A percentile compares a stretch with the other conserved stretches of the same genome.
Conservation (phyloP, 2,888 invertebrate species). For the Perizoma affinitatum region DNA sequence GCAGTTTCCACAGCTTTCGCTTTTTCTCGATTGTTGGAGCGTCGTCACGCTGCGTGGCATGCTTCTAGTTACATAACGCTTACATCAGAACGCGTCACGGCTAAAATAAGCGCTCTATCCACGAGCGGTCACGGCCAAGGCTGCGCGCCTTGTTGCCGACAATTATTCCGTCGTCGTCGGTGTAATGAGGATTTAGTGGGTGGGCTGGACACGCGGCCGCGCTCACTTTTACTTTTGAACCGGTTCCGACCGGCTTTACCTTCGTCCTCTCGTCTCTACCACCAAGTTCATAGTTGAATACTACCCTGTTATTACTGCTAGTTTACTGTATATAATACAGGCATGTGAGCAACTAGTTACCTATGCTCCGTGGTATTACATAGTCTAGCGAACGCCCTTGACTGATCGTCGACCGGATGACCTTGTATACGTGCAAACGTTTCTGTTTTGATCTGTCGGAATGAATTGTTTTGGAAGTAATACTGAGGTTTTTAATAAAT, state of each 20-base stretch:
- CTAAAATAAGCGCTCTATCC: constrained; percentile 80
- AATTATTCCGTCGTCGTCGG: constrained; percentile 69
- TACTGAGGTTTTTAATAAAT: not conserved
- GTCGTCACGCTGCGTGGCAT: constrained; percentile 55
- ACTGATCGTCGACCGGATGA: constrained; percentile 78
- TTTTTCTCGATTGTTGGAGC: constrained; percentile 56
- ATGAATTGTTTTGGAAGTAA: constrained; percentile 49
- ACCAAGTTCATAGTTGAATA: constrained; percentile 33
- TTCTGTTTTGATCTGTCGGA: constrained; percentile 71
- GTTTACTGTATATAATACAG: not conserved
- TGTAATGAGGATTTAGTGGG: constrained; percentile 81
- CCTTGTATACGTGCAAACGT: constrained; percentile 75
- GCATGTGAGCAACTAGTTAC: too few species aligned
- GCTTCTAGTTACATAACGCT: constrained; percentile 72
- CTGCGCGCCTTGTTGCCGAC: constrained; percentile 72
- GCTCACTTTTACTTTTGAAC: constrained; percentile 81
- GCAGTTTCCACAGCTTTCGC: constrained; percentile 78
- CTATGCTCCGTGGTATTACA: constrained; percentile 32
- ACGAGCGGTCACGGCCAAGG: constrained; percentile 82
- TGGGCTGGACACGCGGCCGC: constrained; percentile 77
- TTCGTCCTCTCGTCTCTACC: constrained; percentile 51
- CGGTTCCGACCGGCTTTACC: constrained; percentile 64
- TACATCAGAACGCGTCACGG: constrained; percentile 79
- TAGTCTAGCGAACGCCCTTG: constrained; percentile 79
- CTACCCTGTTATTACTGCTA: constrained; percentile 23